Percentiles rank a stretch among this genome's conserved stretches.
Conservation (phyloP, 2,888 invertebrate genomes). For the Eristalis intricaria region DNA sequence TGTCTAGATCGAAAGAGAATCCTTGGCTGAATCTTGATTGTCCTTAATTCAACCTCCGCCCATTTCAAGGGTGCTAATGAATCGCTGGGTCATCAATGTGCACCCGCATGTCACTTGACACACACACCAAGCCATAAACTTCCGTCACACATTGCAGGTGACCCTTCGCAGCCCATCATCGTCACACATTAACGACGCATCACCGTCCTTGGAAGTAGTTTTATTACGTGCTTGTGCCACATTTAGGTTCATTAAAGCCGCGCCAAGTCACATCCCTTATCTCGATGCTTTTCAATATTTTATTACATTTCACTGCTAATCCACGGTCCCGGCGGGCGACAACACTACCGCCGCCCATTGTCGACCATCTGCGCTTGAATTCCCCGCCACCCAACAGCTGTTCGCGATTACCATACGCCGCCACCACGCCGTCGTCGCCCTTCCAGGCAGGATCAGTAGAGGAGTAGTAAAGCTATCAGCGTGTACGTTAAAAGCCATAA, state of each 20-base stretch:
- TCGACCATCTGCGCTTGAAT: background rate
- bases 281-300: background rate
- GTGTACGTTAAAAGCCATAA: conserved; percentile 48
- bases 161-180: background rate
- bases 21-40: no score
- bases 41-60: no score
- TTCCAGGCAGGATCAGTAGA: background rate
- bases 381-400: background rate
- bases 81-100: background rate
- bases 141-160: background rate
- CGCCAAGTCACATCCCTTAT: background rate
- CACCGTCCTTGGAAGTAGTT: background rate
- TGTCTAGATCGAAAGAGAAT: no score
- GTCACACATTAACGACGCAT: background rate
- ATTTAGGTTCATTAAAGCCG: background rate
- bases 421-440: background rate
- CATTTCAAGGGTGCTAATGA: background rate
- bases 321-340: background rate
- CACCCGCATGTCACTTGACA: background rate
- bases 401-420: conserved; percentile 12
- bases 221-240: background rate
- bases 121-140: background rate
- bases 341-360: background rate
- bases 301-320: background rate
- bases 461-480: conserved; percentile 52